Conservation (phyloP, 53 echinoderm and acorn worm genomes). For the Mesocentrotus franciscanus region DNA sequence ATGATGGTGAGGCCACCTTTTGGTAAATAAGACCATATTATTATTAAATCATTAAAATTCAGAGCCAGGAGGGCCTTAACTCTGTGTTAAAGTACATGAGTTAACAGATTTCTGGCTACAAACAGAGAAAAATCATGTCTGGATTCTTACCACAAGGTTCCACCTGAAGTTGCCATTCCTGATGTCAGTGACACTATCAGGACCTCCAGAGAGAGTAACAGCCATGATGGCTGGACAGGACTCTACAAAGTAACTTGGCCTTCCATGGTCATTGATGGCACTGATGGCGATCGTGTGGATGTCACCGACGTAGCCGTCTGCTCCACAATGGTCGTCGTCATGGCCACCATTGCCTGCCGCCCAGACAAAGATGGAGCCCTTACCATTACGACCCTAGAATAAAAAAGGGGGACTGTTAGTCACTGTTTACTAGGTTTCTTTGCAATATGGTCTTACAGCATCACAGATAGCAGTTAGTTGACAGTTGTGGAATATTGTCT, state of each 20-base stretch:
- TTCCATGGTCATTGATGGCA: conserved; percentile 87
- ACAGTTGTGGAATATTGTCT: too few species aligned
- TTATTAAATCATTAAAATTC: too few species aligned
- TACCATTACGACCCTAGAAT: conserved; percentile 91
- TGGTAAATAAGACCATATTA: too few species aligned
- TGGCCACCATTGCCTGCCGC: conserved; percentile 94
- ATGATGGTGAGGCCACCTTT: too few species aligned
- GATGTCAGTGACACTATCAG: neutral
- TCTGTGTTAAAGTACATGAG: too few species aligned
- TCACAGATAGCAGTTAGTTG: too few species aligned
- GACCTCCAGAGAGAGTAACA: conserved; percentile 90
- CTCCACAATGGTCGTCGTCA: conserved; percentile 87
- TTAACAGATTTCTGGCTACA: too few species aligned
- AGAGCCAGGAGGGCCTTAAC: too few species aligned
- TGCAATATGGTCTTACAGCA: too few species aligned
- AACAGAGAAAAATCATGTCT: neutral
- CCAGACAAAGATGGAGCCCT: conserved; percentile 97
- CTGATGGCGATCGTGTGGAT: conserved; percentile 96
- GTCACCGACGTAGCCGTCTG: conserved; percentile 93
- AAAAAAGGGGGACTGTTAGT: neutral
- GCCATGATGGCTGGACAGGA: conserved; percentile 92
- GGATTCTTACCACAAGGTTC: conserved; percentile 84
- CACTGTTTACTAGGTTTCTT: too few species aligned
- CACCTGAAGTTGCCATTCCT: conserved; percentile 44
- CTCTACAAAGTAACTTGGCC: conserved; percentile 84